These are phyloP conservation scores for Rhinoraja longicauda DNA, from an alignment of 2,797 vertebrate genomes.

Conservation along the genomic window DNA sequence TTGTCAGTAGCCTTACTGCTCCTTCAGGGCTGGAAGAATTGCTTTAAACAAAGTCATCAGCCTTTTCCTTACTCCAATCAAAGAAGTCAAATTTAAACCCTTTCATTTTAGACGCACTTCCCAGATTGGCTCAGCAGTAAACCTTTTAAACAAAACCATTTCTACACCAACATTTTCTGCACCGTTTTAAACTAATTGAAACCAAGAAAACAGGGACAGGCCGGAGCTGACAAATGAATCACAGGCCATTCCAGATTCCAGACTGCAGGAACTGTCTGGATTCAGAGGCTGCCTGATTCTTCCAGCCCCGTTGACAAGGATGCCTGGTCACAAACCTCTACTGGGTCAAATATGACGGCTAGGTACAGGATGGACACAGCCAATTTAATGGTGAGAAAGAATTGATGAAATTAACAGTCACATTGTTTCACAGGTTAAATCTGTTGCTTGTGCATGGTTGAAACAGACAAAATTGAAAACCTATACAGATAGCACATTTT, in stretches of 20 bases:
- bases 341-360: background rate
- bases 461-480: background rate
- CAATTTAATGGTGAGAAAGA: background rate
- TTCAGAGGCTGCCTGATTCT: background rate
- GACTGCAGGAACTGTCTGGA: background rate
- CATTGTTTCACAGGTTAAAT: background rate
- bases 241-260: background rate
- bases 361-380: background rate
- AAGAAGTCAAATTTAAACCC: background rate
- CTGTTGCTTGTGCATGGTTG: background rate
- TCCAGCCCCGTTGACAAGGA: background rate
- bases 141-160: too few relatives aligned
- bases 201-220: background rate
- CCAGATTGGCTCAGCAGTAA: background rate
- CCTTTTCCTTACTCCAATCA: background rate
- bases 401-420: background rate
- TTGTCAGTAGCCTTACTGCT: background rate
- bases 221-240: background rate
- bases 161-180: background rate
- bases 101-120: background rate
- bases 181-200: background rate
- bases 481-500: background rate
- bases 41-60: background rate
- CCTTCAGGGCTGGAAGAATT: conserved; percentile 14
- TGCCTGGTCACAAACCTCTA: background rate